phyloP scores from a whole-genome alignment of 1,140 invertebrate genomes.

The Formica selysi region DNA sequence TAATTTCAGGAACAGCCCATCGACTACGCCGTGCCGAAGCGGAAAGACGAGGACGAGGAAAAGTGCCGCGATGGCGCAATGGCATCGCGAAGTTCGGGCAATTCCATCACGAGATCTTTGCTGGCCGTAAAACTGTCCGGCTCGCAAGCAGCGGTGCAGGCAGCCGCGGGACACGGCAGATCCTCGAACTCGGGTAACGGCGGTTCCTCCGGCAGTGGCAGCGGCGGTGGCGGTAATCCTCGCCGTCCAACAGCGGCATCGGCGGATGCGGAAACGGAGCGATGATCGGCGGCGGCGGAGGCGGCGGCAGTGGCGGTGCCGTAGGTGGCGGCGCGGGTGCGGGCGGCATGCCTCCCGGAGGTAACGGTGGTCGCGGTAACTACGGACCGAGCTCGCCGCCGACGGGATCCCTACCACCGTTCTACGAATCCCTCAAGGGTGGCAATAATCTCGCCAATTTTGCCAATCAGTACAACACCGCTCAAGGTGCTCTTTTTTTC shows the following conservation, averaged over 20 bases:
- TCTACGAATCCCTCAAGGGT: conserved; percentile 94
- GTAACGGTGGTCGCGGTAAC: conserved; percentile 91
- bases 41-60: conserved; percentile 90
- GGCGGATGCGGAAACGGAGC: conserved; percentile 76
- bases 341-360: conserved; percentile 90
- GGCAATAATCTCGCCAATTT: conserved; percentile 89
- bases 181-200: conserved; percentile 85
- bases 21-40: conserved; percentile 94
- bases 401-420: conserved; percentile 93
- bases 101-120: conserved; percentile 83
- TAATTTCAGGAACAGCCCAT: conserved; percentile 93
- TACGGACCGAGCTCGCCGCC: conserved; percentile 94
- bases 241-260: conserved; percentile 24
- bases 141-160: conserved; percentile 83
- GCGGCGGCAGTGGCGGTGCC: conserved; percentile 88
- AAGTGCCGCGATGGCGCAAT: conserved; percentile 88
- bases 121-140: conserved; percentile 82
- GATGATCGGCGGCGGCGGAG: conserved; percentile 85
- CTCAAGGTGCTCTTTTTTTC: conserved; percentile 67
- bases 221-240: conserved; percentile 42
- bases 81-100: conserved; percentile 86
- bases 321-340: conserved; percentile 89
- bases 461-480: conserved; percentile 86
- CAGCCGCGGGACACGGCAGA: conserved; percentile 92
- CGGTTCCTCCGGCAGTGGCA: conserved; percentile 82